A percentile compares a stretch with the other conserved stretches of the same genome.
Evolutionary conservation across 2,888 invertebrate species (phyloP).

Genomic region (Rhamnusium bicolor): DNA sequence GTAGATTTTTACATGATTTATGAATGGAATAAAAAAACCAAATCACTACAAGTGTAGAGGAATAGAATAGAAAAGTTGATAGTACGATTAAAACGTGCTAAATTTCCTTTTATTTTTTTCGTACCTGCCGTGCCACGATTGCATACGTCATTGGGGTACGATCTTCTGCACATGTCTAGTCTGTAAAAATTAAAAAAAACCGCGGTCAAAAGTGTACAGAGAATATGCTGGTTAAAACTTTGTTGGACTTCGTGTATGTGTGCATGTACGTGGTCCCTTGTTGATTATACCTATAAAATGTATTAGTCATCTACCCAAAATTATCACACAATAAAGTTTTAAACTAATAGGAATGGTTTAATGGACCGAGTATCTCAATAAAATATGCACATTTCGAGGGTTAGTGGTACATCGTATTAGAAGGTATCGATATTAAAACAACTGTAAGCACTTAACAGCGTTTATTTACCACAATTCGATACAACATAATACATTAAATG

Average conservation of each 20-base stretch:
- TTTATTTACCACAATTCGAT: too few species aligned
- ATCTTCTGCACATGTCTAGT: conserved; percentile 99
- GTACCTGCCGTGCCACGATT: conserved; percentile 99
- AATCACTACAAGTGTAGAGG: conserved; percentile 39
- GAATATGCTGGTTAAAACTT: conserved; percentile 1
- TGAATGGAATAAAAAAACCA: conserved; percentile 35
- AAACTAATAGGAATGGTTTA: background rate
- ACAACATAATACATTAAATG: too few species aligned
- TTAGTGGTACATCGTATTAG: too few species aligned
- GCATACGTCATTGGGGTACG: conserved; percentile 95
- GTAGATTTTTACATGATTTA: conserved; percentile 29
- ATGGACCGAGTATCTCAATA: background rate
- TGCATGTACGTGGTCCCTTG: conserved; percentile 24
- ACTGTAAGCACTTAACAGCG: too few species aligned
- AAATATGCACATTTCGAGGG: background rate
- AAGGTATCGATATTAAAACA: too few species aligned
- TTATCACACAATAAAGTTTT: conserved; percentile 27
- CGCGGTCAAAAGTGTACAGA: conserved; percentile 57
- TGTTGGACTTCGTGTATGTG: conserved; percentile 13
- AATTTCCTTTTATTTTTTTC: conserved; percentile 39
- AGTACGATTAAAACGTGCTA: conserved; percentile 46
- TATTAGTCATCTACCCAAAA: conserved; percentile 11
- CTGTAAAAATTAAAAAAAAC: conserved; percentile 78
- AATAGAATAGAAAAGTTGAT: conserved; percentile 38
- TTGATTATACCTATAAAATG: conserved; percentile 23